These are phyloP conservation scores for Trachelus troglodyta DNA, from an alignment of 2,888 invertebrate genomes.

Conservation along the genomic window DNA sequence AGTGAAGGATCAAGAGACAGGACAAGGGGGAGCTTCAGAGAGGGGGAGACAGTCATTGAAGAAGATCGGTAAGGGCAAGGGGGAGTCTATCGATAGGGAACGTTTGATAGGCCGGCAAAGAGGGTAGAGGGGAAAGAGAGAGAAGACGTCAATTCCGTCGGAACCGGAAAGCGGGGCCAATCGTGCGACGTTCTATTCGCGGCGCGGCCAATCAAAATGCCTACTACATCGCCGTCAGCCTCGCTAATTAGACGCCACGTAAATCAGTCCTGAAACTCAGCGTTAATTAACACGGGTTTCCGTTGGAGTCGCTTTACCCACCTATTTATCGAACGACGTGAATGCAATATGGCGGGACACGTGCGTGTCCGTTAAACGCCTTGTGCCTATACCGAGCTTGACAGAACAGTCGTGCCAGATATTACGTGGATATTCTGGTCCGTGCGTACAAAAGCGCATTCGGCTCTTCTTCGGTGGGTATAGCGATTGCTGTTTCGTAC, in stretches of 20 bases:
- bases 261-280: constrained; percentile 66
- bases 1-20: background rate
- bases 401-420: background rate
- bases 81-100: background rate
- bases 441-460: background rate
- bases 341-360: constrained; percentile 44
- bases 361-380: constrained; percentile 43
- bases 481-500: background rate
- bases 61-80: background rate
- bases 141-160: constrained; percentile 48
- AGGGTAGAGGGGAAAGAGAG: constrained; percentile 8
- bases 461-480: background rate
- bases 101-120: background rate
- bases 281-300: constrained; percentile 66
- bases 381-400: constrained; percentile 7
- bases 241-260: constrained; percentile 66
- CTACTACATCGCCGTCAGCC: constrained; percentile 63
- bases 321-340: constrained; percentile 60
- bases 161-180: constrained; percentile 57
- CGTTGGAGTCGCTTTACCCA: constrained; percentile 58
- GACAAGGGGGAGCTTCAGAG: background rate
- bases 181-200: constrained; percentile 49
- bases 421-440: background rate
- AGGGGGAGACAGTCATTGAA: background rate
- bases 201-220: constrained; percentile 64